Conservation (phyloP, 2,113 vertebrate species). For the Cricetomys ansorgei region DNA sequence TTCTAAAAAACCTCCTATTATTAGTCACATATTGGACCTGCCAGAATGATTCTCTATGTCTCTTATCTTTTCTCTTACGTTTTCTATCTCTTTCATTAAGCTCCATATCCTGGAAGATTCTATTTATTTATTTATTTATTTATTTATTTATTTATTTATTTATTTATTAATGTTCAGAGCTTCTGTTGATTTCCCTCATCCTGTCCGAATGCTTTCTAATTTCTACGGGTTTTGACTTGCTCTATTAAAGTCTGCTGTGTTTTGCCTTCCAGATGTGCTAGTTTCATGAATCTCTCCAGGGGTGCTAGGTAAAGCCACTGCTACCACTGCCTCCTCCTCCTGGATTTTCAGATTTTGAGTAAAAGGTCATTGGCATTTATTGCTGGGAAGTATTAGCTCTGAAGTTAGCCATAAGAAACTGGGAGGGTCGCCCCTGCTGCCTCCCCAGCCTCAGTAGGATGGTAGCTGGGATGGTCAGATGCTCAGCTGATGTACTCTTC, state of each 20-base stretch:
- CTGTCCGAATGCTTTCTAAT: conserved; percentile 44
- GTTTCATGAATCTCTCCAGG: neutral
- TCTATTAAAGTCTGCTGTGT: neutral
- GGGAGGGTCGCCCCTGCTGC: neutral
- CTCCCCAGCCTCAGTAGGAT: too few relatives aligned
- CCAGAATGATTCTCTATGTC: conserved; percentile 27
- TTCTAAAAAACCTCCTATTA: conserved; percentile 33
- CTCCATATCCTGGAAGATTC: conserved; percentile 42
- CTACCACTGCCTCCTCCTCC: neutral
- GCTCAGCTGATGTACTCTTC: neutral
- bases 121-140: conserved; percentile 33
- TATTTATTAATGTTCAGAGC: neutral
- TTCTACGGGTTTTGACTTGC: neutral
- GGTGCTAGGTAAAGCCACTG: neutral
- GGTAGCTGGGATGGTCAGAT: neutral
- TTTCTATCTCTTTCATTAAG: conserved; percentile 56
- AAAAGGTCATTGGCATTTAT: neutral
- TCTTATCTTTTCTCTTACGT: conserved; percentile 44
- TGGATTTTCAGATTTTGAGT: conserved; percentile 5
- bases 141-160: neutral
- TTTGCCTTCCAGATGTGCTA: neutral
- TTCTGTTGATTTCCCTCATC: neutral
- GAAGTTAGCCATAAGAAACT: neutral
- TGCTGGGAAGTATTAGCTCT: neutral
- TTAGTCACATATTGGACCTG: conserved; percentile 18